Evolutionary conservation across 2,113 vertebrate genomes (phyloP), one percentile per base, ranked within the genome.

Genomic region (Odobenus rosmarus): DNA sequence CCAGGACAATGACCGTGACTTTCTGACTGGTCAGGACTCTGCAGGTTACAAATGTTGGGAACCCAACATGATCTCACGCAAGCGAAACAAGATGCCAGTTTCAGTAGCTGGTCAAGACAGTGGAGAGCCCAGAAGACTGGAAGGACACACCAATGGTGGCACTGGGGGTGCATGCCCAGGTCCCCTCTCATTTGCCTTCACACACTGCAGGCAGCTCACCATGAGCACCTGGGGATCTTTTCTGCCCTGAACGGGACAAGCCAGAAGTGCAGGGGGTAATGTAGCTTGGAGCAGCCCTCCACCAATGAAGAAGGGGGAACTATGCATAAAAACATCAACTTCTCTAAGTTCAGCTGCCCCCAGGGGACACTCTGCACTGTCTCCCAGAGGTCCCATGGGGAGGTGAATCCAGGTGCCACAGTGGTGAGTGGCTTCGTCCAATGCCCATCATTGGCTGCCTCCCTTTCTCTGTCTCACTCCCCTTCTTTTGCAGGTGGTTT

Each of bases 361-460:
- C 12, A 18, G 7, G 2, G 21, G 46, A 42, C 26, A 6, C 77
- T 57, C 31, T 3, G 46, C 13, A 9, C 12, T 16, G 33, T 23
- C 12, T 21, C 42, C 67, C 5, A 1, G 42, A 23, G 1, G 4
- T 4, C 64, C 84, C 59, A 7, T 13, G 11, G 10, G 28, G 53
- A 39, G 46, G 42, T 8, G 39, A 51, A 59, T 59, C 57, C 23
- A 24, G n/a, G 49, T 28, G 28, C 62, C 79, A 13, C 7, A 0
- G 24, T 18, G 26, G 10, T 14, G 36, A 79, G 59, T 9, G 83
- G 59, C 26, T 55, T 77, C 19, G 21, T 59, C 31, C 49, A 23
- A 59, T 16, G 10, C 31, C 13, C 6, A 3, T n/a, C 36, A 11
- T 0, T 39, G n/a, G 13, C 42, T n/a, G 4, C 67, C 55, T 42